These are phyloP conservation scores for Setophaga kirtlandii DNA, from an alignment of 2,113 vertebrate species.

Conservation along the genomic window DNA sequence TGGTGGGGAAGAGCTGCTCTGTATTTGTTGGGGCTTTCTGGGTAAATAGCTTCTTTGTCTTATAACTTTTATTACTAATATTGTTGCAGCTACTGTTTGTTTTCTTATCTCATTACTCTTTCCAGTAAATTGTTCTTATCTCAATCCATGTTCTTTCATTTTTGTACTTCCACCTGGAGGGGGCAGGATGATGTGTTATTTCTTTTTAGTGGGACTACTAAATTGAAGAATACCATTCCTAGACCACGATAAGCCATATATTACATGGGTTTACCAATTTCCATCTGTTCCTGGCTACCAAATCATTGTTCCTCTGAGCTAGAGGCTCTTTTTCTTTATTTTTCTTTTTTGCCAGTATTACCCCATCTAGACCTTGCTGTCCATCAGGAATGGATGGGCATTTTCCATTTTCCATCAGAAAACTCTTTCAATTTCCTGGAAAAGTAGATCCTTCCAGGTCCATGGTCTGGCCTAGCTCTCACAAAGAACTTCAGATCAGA, in stretches of 20 bases:
- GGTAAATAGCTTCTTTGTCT: not conserved
- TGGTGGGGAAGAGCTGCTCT: not conserved
- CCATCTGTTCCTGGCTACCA: not conserved
- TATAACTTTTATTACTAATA: not conserved
- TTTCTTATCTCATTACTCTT: not conserved
- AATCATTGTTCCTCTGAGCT: not conserved
- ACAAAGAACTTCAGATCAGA: not conserved
- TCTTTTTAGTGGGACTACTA: not conserved
- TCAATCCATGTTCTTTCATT: not conserved
- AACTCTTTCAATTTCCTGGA: not conserved
- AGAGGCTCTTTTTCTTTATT: not conserved
- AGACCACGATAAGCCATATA: not conserved
- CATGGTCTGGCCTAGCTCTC: not conserved
- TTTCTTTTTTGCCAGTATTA: not conserved
- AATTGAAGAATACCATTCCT: not conserved
- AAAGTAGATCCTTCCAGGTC: not conserved
- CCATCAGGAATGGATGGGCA: not conserved
- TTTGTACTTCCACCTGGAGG: not conserved
- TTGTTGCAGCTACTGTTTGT: not conserved
- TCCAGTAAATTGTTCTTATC: not conserved
- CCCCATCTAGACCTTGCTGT: not conserved
- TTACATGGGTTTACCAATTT: not conserved
- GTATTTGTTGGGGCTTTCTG: not conserved
- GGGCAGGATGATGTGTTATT: accelerated
- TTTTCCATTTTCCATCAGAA: not conserved